Evolutionary conservation across 2,888 invertebrate species (phyloP), one percentile per base, ranked within the genome.

Genomic region (Steinernema carpocapsae): DNA sequence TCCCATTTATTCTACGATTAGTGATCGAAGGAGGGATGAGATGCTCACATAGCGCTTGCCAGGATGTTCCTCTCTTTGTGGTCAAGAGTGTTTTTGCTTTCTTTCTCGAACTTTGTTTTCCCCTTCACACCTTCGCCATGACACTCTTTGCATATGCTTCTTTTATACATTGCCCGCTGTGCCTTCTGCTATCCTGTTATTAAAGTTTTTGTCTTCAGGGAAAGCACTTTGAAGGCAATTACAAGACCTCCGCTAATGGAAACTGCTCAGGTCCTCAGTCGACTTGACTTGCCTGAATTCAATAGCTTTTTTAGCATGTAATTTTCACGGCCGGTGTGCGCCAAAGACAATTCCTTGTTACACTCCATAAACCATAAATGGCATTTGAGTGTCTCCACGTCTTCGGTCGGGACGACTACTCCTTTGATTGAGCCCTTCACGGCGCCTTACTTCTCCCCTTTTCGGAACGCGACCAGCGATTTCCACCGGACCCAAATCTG

Each of bases 281-380:
- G 32, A 64, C 64, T 64, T 32, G 32, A 10, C 64, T 64, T 32
- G 4, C 6, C 32, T 32, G 64, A 64, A 64, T 64, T 64, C 29
- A 64, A 64, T 64, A 26, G 64, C 64, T 26, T 64, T 64, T 19
- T 37, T 64, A 52, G 52, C 64, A 64, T 29, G 64, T 64, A 64
- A 64, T 64, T 64, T 64, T 64, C 64, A 64, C 64, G 64, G 64
- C 64, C 64, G 64, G 64, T 64, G 64, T 64, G 64, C 64, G 32
- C 64, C 64, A 64, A 64, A 64, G 64, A 64, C 64, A 64, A 64
- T 64, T 64, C 64, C 64, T 64, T 64, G 64, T 64, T 64, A 64
- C 64, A 64, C 64, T 64, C 64, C 64, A 64, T 64, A 32, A 64
- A 64, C 64, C 64, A 64, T 64, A 64, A 64, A 64, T 37, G 64